These are phyloP conservation scores for Acrobasis suavella DNA, from an alignment of 2,888 invertebrate species.

Conservation along the genomic window DNA sequence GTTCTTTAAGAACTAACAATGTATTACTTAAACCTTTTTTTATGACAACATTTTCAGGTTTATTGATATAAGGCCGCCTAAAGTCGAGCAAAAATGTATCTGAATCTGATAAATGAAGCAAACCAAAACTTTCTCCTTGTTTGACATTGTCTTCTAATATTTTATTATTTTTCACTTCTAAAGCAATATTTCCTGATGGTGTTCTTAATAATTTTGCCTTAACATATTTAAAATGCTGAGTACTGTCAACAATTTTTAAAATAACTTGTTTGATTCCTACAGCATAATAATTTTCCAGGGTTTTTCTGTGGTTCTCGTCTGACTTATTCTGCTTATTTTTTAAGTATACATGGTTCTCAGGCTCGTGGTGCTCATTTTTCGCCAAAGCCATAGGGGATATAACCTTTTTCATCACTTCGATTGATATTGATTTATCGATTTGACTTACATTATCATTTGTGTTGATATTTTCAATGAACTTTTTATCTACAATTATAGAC, in stretches of 20 bases:
- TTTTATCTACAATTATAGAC: slow-evolving; percentile 40
- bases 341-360: background rate
- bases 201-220: slow-evolving; percentile 38
- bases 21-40: slow-evolving; percentile 41
- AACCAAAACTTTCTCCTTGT: slow-evolving; percentile 37
- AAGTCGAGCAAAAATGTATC: slow-evolving; percentile 37
- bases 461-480: slow-evolving; percentile 31
- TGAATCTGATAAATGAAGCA: slow-evolving; percentile 36
- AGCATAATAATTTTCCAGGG: background rate
- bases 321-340: slow-evolving; percentile 29
- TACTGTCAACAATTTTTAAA: slow-evolving; percentile 36
- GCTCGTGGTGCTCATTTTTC: background rate
- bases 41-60: slow-evolving; percentile 40
- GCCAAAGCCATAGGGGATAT: background rate
- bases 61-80: slow-evolving; percentile 22
- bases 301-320: background rate
- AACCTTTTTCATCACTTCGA: background rate
- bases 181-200: slow-evolving; percentile 40
- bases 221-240: slow-evolving; percentile 33
- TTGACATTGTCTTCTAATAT: slow-evolving; percentile 32
- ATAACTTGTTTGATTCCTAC: slow-evolving; percentile 25
- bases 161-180: slow-evolving; percentile 36
- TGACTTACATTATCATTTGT: background rate
- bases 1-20: slow-evolving; percentile 33
- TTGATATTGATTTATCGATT: slow-evolving; percentile 1